phyloP scores from a whole-genome alignment of 2,113 vertebrate species.

The Charadrius vociferus region DNA sequence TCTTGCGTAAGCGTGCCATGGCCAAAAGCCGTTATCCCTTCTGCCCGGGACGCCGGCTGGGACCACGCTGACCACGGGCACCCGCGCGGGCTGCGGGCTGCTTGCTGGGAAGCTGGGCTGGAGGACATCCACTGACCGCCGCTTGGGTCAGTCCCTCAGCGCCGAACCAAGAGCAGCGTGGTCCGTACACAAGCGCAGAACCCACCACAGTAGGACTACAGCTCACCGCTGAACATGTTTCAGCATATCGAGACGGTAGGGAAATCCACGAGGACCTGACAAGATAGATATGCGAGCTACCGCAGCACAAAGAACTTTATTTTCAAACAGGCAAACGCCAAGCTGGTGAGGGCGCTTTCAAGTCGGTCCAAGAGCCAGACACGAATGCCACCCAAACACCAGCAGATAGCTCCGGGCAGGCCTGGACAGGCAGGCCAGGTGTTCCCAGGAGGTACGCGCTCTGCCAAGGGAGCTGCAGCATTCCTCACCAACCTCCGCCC shows the following conservation, averaged over 20 bases:
- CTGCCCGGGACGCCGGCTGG: neutral
- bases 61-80: neutral
- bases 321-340: neutral
- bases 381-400: neutral
- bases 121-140: fast-evolving
- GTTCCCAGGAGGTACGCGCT: neutral
- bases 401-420: neutral
- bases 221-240: neutral
- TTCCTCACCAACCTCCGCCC: neutral
- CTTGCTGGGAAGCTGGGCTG: neutral
- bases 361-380: neutral
- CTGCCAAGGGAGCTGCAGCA: neutral
- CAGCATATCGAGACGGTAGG: neutral
- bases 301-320: neutral
- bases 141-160: neutral
- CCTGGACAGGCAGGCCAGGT: neutral
- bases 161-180: neutral
- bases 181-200: neutral
- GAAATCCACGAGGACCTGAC: neutral
- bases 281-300: neutral
- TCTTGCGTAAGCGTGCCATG: neutral
- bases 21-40: neutral
- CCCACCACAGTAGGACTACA: fast-evolving
- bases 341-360: neutral
- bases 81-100: fast-evolving